Evolutionary conservation across 2,888 invertebrate species (phyloP).

Genomic region (Eubasilissa splendida): DNA sequence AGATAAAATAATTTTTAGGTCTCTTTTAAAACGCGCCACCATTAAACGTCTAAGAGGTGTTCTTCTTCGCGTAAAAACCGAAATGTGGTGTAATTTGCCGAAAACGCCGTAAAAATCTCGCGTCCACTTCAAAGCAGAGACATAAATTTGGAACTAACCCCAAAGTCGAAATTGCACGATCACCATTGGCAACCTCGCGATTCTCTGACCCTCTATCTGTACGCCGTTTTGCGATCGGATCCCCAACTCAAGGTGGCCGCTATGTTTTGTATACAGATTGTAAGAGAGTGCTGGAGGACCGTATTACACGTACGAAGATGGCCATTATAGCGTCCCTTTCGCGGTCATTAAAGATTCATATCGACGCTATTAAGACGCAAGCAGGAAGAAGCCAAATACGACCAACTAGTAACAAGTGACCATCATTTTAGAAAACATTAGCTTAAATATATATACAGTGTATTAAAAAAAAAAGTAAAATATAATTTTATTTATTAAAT

Average conservation of each 20-base stretch:
- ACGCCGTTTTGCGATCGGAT: background rate
- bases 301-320: constrained; percentile 37
- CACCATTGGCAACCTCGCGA: background rate
- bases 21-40: constrained; percentile 29
- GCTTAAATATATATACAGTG: no score
- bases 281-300: constrained; percentile 23
- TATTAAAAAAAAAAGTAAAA: no score
- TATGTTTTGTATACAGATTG: background rate
- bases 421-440: background rate
- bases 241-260: background rate
- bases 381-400: background rate
- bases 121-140: constrained; percentile 37
- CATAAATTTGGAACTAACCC: constrained; percentile 38
- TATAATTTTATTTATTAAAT: no score
- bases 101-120: constrained; percentile 42
- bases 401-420: background rate
- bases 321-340: constrained; percentile 25
- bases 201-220: background rate
- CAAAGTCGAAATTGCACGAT: background rate
- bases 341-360: constrained; percentile 35
- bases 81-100: constrained; percentile 38
- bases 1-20: constrained; percentile 5
- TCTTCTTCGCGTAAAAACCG: constrained; percentile 35
- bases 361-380: constrained; percentile 5
- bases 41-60: constrained; percentile 12